Evolutionary conservation across 2,797 vertebrate species (phyloP), one percentile per base, ranked within the genome.

Genomic region (Martes flavigula): DNA sequence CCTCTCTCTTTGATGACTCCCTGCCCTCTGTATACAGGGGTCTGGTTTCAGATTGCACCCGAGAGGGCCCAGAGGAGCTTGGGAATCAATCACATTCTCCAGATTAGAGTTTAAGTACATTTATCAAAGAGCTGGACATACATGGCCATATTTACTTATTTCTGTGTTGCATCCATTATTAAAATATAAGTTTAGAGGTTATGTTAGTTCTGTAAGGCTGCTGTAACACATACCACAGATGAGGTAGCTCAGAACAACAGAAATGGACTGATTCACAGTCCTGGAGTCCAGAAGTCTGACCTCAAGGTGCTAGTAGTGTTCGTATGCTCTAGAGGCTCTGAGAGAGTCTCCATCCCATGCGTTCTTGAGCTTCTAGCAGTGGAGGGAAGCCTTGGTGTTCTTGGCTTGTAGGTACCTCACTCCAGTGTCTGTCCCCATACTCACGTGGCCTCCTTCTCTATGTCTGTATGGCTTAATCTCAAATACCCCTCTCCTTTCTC

Each of bases 311-410:
- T 27, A 25, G 1, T 12, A 27, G 17, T 8, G 0, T 10, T 68
- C 23, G 9, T n/a, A 46, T 15, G 7, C 72, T 43, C 18, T 32
- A 43, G 30, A 43, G 1, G 1, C 40, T 11, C 35, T 20, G 4
- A 62, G 1, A 40, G 9, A 1, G 9, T 14, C 0, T 54, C 21
- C 1, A 20, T n/a, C 3, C 73, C 73, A 75, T 15, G 9, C 11
- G 58, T 11, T 40, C 17, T 81, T 32, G 13, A 51, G 10, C 18
- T 17, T 51, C 48, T 51, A 51, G 48, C 48, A 51, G 15, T 51
- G 48, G 48, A 51, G 48, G 14, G 48, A 51, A 51, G 15, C 48
- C 3, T 56, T 43, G 4, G 32, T 17, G 10, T 7, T 38, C 51
- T 35, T 8, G 18, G 14, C 56, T 46, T n/a, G 6, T 21, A n/a